Evolutionary conservation across 1,140 invertebrate genomes (phyloP).

Genomic region (Cardiocondyla obscurior): DNA sequence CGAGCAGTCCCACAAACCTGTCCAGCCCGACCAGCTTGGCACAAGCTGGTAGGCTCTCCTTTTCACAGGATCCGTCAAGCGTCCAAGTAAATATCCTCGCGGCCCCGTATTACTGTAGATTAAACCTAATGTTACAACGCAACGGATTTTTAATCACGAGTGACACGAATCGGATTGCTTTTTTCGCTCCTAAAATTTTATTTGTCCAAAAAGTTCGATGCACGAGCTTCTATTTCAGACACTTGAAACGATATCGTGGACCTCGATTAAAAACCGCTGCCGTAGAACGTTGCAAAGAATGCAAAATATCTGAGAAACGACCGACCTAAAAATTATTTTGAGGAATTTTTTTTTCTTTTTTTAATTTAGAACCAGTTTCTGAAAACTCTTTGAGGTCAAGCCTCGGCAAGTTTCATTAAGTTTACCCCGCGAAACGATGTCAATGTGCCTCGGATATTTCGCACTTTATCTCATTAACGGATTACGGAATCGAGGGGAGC

Average conservation of each 20-base stretch:
- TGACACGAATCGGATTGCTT: neutral
- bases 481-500: conserved; percentile 42
- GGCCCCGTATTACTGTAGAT: conserved; percentile 69
- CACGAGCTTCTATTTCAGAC: no score
- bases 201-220: neutral
- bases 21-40: conserved; percentile 87
- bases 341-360: neutral
- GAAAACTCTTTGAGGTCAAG: neutral
- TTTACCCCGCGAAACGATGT: neutral
- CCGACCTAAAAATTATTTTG: neutral
- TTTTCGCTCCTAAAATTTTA: neutral
- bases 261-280: conserved; percentile 41
- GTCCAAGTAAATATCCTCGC: conserved; percentile 83
- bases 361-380: neutral
- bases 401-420: neutral
- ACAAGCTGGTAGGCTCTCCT: conserved; percentile 84
- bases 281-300: neutral
- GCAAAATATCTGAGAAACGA: conserved; percentile 23
- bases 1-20: conserved; percentile 88
- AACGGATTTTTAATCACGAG: conserved; percentile 44
- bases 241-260: neutral
- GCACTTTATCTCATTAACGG: conserved; percentile 27
- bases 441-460: conserved; percentile 49
- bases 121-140: conserved; percentile 16
- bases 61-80: conserved; percentile 84